Evolutionary conservation across 1,140 invertebrate genomes (phyloP).

Genomic region (Helicoverpa zea): DNA sequence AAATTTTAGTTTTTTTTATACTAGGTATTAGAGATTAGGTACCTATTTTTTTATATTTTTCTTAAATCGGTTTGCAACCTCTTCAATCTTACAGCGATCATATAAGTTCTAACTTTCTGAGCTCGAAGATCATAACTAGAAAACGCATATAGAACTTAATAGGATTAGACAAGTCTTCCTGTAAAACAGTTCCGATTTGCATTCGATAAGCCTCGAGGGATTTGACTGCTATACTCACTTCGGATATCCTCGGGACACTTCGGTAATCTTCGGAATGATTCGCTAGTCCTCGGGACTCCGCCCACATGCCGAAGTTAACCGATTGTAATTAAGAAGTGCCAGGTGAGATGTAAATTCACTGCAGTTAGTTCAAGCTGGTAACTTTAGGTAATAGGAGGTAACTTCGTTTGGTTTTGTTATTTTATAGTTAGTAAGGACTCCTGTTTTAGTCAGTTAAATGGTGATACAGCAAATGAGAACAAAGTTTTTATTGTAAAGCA

Average conservation of each 20-base stretch:
- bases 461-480: no score
- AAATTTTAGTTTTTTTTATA: no score
- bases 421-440: neutral
- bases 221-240: neutral
- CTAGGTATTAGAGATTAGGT: neutral
- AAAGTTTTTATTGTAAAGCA: no score
- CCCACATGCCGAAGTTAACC: conserved; percentile 36
- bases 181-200: neutral
- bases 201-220: conserved; percentile 3
- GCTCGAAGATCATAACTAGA: conserved; percentile 1
- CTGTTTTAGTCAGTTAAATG: no score
- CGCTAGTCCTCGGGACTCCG: conserved; percentile 7
- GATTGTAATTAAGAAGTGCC: conserved; percentile 53
- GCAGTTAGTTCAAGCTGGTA: conserved; percentile 23
- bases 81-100: neutral
- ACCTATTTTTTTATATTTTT: neutral
- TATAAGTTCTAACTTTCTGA: neutral
- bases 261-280: neutral
- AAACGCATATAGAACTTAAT: neutral
- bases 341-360: conserved; percentile 50
- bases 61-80: no score
- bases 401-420: neutral
- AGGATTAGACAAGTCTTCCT: neutral
- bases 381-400: neutral
- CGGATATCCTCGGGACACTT: neutral